Base-by-base conservation (phyloP, 2,113 vertebrate genomes). In the Erpornis zantholeuca region DNA sequence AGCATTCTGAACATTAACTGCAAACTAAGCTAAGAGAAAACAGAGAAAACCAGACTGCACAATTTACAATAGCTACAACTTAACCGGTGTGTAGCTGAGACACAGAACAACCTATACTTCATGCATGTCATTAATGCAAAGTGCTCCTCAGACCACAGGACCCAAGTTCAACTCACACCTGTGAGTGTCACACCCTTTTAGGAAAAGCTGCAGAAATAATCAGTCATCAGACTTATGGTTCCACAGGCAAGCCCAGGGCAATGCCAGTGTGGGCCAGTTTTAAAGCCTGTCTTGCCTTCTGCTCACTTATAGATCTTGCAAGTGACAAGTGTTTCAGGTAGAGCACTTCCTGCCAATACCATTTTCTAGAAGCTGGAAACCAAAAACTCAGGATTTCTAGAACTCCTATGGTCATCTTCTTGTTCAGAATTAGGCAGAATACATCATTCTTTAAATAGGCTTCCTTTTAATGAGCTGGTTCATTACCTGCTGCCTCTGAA, bases 401-500 rank as follows among this genome's bases (percentile, higher is more conserved):
- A 84, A 82, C 28, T 60, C 25, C 25, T 57, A 3, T 5, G 4
- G n/a, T 27, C 50, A 90, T 0, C 0, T 29, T 72, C 69, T 68
- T 47, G 47, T 10, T 69, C 52, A 86, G 35, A 66, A 69, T 20
- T 21, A 72, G 21, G 24, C 25, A 69, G 66, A 95, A 93, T 11
- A 86, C 21, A 49, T 22, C 5, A 33, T 35, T 59, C 25, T 65
- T 82, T 73, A 47, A 85, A 77, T 9, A 4, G 84, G 24, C 11
- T 44, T 82, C 24, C 29, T 11, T 80, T 59, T 40, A 89, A 66
- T 12, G 22, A 90, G 38, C 24, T 31, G 15, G 25, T 69, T 85
- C 56, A 23, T 95, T 98, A 99, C 99, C 99, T 99, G 99, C 86
- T 99, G 99, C 92, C 99, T 98, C 90, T 99, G 99, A 96, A 99